Percentiles rank a stretch among this genome's conserved stretches.
Evolutionary conservation across 2,888 invertebrate genomes (phyloP).

Genomic region (Hemithea aestivaria): DNA sequence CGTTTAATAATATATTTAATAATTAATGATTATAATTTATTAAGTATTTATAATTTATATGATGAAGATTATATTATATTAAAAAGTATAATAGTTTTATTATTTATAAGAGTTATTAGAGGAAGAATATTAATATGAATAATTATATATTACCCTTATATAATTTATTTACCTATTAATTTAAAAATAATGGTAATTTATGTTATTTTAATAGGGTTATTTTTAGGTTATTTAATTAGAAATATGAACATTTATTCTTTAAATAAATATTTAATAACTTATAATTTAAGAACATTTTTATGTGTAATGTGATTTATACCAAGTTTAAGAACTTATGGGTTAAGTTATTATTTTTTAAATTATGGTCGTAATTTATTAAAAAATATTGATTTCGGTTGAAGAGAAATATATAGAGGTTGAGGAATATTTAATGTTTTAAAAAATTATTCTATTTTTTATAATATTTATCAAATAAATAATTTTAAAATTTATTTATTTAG

Average conservation of each 20-base stretch:
- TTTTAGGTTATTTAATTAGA: slow-evolving; percentile 63
- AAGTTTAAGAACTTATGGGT: slow-evolving; percentile 60
- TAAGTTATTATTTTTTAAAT: slow-evolving; percentile 67
- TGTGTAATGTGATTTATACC: slow-evolving; percentile 77
- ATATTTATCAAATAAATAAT: slow-evolving; percentile 65
- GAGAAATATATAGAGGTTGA: slow-evolving; percentile 64
- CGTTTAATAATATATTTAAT: slow-evolving; percentile 78
- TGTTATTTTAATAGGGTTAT: slow-evolving; percentile 60
- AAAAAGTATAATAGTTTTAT: slow-evolving; percentile 67
- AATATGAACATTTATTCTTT: slow-evolving; percentile 59
- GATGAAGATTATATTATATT: slow-evolving; percentile 71
- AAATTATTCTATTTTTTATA: slow-evolving; percentile 57
- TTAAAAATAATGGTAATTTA: slow-evolving; percentile 77
- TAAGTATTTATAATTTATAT: slow-evolving; percentile 65
- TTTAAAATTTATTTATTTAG: slow-evolving; percentile 72
- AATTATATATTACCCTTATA: slow-evolving; percentile 72
- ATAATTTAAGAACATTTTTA: slow-evolving; percentile 52
- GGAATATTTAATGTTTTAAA: slow-evolving; percentile 57
- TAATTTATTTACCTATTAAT: slow-evolving; percentile 73
- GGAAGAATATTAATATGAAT: slow-evolving; percentile 76
- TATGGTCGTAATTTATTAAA: slow-evolving; percentile 57
- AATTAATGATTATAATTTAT: slow-evolving; percentile 69
- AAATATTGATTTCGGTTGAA: slow-evolving; percentile 72
- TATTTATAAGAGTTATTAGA: slow-evolving; percentile 73
- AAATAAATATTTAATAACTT: slow-evolving; percentile 58